A percentile compares a stretch with the other conserved stretches of the same genome.
Conservation (phyloP, 1,140 invertebrate genomes). For the Parasteatoda tepidariorum region DNA sequence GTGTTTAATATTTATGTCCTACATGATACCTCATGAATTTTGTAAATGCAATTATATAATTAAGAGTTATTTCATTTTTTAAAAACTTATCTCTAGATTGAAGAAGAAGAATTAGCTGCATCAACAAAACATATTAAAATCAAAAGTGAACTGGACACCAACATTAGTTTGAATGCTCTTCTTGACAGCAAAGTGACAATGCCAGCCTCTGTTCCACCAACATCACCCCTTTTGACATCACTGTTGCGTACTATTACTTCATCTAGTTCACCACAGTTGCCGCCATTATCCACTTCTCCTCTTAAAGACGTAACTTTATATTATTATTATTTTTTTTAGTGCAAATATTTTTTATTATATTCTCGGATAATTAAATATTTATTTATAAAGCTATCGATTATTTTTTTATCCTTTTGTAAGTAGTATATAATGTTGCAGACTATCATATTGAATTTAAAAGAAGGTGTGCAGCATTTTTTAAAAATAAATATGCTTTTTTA, state of each 20-base stretch:
- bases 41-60: too few species aligned
- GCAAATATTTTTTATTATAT: neutral
- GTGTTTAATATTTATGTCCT: neutral
- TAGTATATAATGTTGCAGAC: too few species aligned
- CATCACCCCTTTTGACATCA: constrained; percentile 83
- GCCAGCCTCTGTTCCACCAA: constrained; percentile 60
- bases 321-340: neutral
- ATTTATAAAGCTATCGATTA: neutral
- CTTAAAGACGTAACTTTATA: constrained; percentile 70
- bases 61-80: too few species aligned
- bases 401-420: too few species aligned
- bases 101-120: neutral
- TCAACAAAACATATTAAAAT: neutral
- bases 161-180: constrained; percentile 15
- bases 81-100: too few species aligned
- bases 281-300: constrained; percentile 56
- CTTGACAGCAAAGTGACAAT: constrained; percentile 52
- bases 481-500: too few species aligned
- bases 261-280: constrained; percentile 51
- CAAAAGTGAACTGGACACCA: neutral
- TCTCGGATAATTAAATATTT: neutral
- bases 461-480: too few species aligned
- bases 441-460: too few species aligned
- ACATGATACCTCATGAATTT: too few species aligned
- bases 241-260: constrained; percentile 78